Conservation (phyloP, 2,888 invertebrate species). For the Biston betularia region DNA sequence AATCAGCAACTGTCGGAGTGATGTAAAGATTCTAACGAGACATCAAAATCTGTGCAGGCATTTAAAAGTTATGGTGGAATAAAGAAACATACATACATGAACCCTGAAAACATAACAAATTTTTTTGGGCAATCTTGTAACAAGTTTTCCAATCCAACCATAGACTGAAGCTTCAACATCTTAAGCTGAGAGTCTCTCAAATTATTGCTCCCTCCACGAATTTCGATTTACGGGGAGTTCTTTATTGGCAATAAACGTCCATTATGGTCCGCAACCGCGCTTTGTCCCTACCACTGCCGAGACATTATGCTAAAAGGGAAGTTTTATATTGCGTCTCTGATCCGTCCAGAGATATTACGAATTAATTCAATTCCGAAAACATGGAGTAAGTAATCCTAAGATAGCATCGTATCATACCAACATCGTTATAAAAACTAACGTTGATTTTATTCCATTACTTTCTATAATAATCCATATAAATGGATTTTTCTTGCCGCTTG, state of each 20-base stretch:
- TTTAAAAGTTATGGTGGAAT: too few species aligned
- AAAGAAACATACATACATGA: too few species aligned
- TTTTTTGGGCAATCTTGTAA: neutral
- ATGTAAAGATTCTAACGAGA: too few species aligned
- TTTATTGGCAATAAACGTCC: constrained; percentile 50
- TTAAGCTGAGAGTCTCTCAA: constrained; percentile 19
- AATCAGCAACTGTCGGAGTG: too few species aligned
- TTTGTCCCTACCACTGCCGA: constrained; percentile 29
- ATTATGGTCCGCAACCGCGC: constrained; percentile 39
- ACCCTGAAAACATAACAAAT: too few species aligned
- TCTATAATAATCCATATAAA: constrained; percentile 3
- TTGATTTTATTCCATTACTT: constrained; percentile 11
- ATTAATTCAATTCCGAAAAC: constrained; percentile 3
- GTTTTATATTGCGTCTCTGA: constrained; percentile 28
- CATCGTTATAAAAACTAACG: constrained; percentile 10
- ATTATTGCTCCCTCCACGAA: constrained; percentile 36
- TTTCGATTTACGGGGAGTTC: constrained; percentile 42
- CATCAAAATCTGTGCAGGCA: too few species aligned
- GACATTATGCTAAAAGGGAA: constrained; percentile 39
- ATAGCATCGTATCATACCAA: neutral
- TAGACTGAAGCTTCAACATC: constrained; percentile 17
- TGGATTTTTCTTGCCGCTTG: constrained; percentile 3
- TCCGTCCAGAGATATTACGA: constrained; percentile 11
- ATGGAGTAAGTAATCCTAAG: constrained; percentile 1
- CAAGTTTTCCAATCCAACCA: neutral